These are phyloP conservation scores for Tuberolachnus salignus DNA, from an alignment of 2,888 invertebrate genomes.

Conservation along the genomic window DNA sequence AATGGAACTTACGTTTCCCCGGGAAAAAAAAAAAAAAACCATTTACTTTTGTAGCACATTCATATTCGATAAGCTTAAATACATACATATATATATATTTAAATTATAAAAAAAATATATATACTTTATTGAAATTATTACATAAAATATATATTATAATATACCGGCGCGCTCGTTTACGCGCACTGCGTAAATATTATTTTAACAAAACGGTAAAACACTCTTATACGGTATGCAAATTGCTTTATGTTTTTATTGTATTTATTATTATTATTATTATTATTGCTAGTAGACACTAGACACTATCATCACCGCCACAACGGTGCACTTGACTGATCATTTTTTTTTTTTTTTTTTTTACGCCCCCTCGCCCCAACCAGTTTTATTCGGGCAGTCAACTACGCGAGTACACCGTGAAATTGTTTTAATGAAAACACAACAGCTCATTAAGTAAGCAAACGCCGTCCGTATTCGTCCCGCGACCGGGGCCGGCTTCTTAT, in stretches of 20 bases:
- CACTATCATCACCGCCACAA: too few relatives aligned
- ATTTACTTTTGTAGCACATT: background rate
- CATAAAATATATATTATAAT: background rate
- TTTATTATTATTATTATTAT: slow-evolving; percentile 9
- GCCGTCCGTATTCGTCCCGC: slow-evolving; percentile 13
- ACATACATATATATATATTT: background rate
- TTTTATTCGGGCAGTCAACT: slow-evolving; percentile 14
- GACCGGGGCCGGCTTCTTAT: slow-evolving; percentile 7
- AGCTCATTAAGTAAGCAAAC: slow-evolving; percentile 44
- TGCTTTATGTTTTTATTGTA: slow-evolving; percentile 11
- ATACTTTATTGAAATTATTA: background rate
- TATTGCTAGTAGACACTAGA: too few relatives aligned
- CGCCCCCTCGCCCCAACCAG: too few relatives aligned
- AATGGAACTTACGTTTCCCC: too few relatives aligned
- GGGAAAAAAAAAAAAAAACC: too few relatives aligned
- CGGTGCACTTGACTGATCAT: slow-evolving; percentile 12
- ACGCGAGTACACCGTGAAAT: background rate
- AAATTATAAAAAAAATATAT: background rate
- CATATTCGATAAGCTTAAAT: background rate
- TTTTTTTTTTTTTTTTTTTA: slow-evolving; percentile 29
- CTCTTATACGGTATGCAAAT: slow-evolving; percentile 11
- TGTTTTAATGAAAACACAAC: slow-evolving; percentile 40
- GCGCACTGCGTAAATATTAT: too few relatives aligned
- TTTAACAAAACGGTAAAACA: slow-evolving; percentile 6
- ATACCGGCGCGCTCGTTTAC: too few relatives aligned